phyloP scores from a whole-genome alignment of 2,888 invertebrate genomes.

The Poecilus cupreus region DNA sequence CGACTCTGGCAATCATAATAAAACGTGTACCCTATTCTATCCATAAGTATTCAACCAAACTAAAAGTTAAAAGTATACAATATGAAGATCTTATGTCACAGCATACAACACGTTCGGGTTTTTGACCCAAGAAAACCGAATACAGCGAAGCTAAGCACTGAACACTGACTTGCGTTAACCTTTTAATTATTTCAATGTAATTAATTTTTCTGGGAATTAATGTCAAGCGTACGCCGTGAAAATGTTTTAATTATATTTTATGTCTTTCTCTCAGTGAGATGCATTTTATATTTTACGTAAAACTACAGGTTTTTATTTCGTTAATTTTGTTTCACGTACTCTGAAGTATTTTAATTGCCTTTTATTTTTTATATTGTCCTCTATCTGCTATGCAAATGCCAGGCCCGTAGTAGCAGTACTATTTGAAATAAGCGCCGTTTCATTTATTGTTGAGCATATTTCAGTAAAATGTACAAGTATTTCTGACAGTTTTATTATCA shows the following conservation, averaged over 20 bases:
- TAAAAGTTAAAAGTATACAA: neutral
- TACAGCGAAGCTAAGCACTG: slow-evolving; percentile 52
- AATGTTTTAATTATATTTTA: slow-evolving; percentile 67
- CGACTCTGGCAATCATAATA: too few species aligned
- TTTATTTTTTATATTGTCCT: neutral
- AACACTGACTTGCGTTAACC: slow-evolving; percentile 67
- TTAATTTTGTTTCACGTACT: slow-evolving; percentile 1
- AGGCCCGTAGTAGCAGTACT: neutral
- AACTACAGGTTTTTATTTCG: slow-evolving; percentile 31
- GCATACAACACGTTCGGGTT: slow-evolving; percentile 61
- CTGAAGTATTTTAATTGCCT: slow-evolving; percentile 23
- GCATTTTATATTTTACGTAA: slow-evolving; percentile 19
- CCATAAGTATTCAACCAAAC: too few species aligned
- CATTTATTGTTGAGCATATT: too few species aligned
- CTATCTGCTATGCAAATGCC: neutral
- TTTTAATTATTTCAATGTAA: slow-evolving; percentile 69
- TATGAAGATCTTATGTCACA: neutral
- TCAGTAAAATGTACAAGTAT: too few species aligned
- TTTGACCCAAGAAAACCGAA: slow-evolving; percentile 65
- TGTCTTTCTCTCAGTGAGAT: slow-evolving; percentile 59
- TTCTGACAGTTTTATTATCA: too few species aligned
- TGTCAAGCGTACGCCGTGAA: slow-evolving; percentile 50
- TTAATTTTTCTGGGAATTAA: slow-evolving; percentile 67
- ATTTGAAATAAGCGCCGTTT: too few species aligned
- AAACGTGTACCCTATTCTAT: too few species aligned